Conservation (phyloP, 2,113 vertebrate species). For the Sinocyclocheilus anophthalmus region DNA sequence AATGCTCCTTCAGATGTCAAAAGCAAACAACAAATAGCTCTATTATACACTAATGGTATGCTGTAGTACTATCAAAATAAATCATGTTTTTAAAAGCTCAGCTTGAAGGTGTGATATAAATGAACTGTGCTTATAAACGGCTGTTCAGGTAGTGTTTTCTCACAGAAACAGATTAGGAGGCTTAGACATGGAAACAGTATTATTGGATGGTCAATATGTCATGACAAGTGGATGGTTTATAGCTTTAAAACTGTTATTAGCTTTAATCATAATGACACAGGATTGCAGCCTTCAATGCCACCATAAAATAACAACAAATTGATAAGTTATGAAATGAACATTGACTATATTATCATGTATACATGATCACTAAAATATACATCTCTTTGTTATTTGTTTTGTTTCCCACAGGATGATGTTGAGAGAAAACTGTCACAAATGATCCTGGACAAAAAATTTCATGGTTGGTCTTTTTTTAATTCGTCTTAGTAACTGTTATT, state of each 20-base stretch:
- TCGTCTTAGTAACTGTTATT: no score
- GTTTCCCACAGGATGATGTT: slow-evolving; percentile 83
- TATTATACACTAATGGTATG: background rate
- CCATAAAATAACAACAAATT: background rate
- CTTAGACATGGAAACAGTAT: background rate
- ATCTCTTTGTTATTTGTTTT: background rate
- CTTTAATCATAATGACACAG: background rate
- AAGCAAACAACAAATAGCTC: background rate
- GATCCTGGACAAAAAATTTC: slow-evolving; percentile 99
- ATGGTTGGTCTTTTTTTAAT: slow-evolving; percentile 77
- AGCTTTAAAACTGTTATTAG: background rate
- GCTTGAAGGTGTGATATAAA: background rate
- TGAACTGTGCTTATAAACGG: background rate
- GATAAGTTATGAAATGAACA: background rate
- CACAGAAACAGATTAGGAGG: background rate
- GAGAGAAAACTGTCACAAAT: slow-evolving; percentile 99
- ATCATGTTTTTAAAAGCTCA: background rate
- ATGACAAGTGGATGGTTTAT: background rate
- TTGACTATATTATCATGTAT: background rate
- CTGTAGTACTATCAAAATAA: background rate
- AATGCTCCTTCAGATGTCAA: background rate
- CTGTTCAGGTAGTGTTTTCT: background rate
- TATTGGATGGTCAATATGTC: no score
- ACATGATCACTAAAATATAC: background rate
- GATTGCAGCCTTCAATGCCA: background rate